Evolutionary conservation across 53 echinoderm and acorn worm genomes (phyloP).

Genomic region (Henricia sp.): DNA sequence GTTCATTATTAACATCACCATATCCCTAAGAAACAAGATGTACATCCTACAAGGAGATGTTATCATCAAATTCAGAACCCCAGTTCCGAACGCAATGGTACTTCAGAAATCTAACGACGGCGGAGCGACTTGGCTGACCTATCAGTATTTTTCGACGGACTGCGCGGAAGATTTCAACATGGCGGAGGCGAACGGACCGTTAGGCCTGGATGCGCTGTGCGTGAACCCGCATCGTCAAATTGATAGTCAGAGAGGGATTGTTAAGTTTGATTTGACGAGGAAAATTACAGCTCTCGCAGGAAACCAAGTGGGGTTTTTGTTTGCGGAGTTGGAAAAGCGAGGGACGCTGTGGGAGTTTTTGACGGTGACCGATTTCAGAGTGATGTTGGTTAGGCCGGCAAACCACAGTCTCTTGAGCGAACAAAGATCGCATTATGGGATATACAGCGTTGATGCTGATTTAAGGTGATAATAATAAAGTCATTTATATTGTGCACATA

Average conservation of each 20-base stretch:
- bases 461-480: constrained; percentile 73
- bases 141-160: constrained; percentile 74
- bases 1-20: constrained; percentile 57
- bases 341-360: constrained; percentile 61
- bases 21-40: constrained; percentile 62
- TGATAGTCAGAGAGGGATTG: not conserved
- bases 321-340: constrained; percentile 52
- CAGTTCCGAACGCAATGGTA: constrained; percentile 46
- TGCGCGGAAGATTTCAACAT: constrained; percentile 68
- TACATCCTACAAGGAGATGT: constrained; percentile 58
- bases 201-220: constrained; percentile 51
- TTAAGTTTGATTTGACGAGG: constrained; percentile 54
- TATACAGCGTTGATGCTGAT: constrained; percentile 59
- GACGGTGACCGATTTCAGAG: constrained; percentile 72
- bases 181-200: constrained; percentile 10
- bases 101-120: constrained; percentile 75
- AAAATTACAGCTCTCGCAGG: constrained; percentile 44
- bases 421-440: constrained; percentile 61
- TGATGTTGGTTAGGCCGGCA: constrained; percentile 64
- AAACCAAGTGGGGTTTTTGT: constrained; percentile 41
- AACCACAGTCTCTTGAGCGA: not conserved
- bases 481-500: too few relatives aligned
- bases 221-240: constrained; percentile 6
- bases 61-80: constrained; percentile 47
- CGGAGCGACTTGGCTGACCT: constrained; percentile 63